These are phyloP conservation scores for Octopus sinensis DNA, from an alignment of 1,140 invertebrate species.

Conservation along the genomic window DNA sequence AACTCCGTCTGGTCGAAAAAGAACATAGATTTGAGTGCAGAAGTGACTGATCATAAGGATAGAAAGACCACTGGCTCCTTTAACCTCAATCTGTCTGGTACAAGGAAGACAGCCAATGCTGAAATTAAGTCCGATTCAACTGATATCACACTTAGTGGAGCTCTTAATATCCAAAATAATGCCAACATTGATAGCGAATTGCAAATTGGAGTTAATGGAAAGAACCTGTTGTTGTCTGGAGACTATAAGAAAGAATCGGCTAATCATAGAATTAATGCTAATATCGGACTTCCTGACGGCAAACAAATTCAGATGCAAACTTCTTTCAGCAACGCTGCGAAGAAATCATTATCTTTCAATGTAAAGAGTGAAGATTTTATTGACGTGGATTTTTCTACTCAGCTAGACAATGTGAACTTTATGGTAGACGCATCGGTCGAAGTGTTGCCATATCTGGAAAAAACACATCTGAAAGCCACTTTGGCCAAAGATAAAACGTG, in stretches of 20 bases:
- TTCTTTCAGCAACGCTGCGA: too few relatives aligned
- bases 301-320: not conserved
- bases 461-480: too few relatives aligned
- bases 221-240: not conserved
- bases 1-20: not conserved
- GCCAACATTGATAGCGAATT: not conserved
- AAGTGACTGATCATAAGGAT: not conserved
- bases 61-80: not conserved
- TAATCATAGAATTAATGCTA: not conserved
- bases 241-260: not conserved
- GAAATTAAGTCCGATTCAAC: not conserved
- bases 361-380: too few relatives aligned
- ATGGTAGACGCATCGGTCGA: too few relatives aligned
- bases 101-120: not conserved
- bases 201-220: not conserved
- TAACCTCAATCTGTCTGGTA: not conserved
- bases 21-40: not conserved
- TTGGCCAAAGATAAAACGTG: too few relatives aligned
- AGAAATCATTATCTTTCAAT: too few relatives aligned
- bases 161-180: not conserved
- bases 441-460: too few relatives aligned
- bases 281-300: not conserved
- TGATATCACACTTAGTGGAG: not conserved
- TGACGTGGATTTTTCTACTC: too few relatives aligned
- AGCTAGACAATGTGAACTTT: too few relatives aligned